Conservation (phyloP, 2,888 invertebrate species). For the Chymomyza caudatula region DNA sequence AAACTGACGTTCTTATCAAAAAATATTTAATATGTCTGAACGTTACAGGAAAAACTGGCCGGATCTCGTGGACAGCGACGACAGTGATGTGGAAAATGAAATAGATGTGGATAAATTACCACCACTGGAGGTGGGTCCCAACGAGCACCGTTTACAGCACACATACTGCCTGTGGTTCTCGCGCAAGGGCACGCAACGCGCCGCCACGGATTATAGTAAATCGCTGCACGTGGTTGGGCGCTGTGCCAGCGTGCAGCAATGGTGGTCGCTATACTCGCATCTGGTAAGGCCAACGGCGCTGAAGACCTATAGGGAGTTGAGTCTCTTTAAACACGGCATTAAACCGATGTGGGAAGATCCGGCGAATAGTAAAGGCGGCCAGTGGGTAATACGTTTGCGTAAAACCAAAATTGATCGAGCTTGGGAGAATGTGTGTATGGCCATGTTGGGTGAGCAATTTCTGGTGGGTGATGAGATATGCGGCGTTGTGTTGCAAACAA, state of each 20-base stretch:
- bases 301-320: constrained; percentile 94
- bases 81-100: constrained; percentile 83
- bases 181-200: constrained; percentile 79
- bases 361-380: constrained; percentile 96
- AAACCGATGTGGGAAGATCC: constrained; percentile 99
- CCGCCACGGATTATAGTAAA: constrained; percentile 77
- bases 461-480: constrained; percentile 99
- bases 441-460: constrained; percentile 99
- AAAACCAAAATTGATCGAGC: constrained; percentile 96
- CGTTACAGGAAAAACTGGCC: constrained; percentile 74
- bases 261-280: constrained; percentile 97
- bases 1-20: constrained; percentile 39
- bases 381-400: constrained; percentile 97
- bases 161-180: constrained; percentile 95
- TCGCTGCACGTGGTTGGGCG: constrained; percentile 91
- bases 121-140: constrained; percentile 86
- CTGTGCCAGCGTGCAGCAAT: constrained; percentile 96
- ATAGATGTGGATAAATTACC: constrained; percentile 80
- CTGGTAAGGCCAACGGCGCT: constrained; percentile 93
- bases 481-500: constrained; percentile 96
- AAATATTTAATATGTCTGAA: constrained; percentile 14
- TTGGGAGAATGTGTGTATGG: constrained; percentile 99
- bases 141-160: constrained; percentile 95
- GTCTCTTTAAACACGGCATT: constrained; percentile 97
- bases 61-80: constrained; percentile 80